Conservation (phyloP, 2,888 invertebrate genomes). For the Pegoplata infirma region DNA sequence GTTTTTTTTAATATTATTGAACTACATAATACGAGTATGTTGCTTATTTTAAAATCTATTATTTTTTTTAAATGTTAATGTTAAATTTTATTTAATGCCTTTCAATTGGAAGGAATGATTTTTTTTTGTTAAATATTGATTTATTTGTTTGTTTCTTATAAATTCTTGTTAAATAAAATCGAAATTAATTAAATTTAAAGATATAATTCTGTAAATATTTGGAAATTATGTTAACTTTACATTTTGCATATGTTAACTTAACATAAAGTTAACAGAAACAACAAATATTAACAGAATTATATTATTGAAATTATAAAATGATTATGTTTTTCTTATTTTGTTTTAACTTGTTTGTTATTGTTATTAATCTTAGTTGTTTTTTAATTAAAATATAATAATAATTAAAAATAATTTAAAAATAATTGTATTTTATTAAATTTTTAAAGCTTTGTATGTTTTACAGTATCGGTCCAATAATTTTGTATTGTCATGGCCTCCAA, state of each 20-base stretch:
- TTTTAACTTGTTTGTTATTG: slow-evolving; percentile 12
- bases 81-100: slow-evolving; percentile 49
- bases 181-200: slow-evolving; percentile 24
- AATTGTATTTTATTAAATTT: slow-evolving; percentile 16
- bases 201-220: too few relatives aligned
- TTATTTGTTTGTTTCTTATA: background rate
- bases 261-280: too few relatives aligned
- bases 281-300: background rate
- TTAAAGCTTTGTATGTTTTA: slow-evolving; percentile 92
- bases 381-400: slow-evolving; percentile 5
- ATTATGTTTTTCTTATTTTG: slow-evolving; percentile 34
- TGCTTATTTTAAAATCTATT: slow-evolving; percentile 39
- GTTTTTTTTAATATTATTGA: background rate
- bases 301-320: slow-evolving; percentile 19
- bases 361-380: slow-evolving; percentile 9
- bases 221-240: too few relatives aligned
- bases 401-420: slow-evolving; percentile 16
- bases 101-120: slow-evolving; percentile 65
- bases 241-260: too few relatives aligned
- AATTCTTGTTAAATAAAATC: slow-evolving; percentile 31
- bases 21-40: slow-evolving; percentile 18
- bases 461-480: slow-evolving; percentile 95
- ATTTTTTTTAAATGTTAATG: slow-evolving; percentile 11
- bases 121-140: slow-evolving; percentile 40
- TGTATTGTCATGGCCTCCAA: slow-evolving; percentile 96